These are phyloP conservation scores for Cavia aperea DNA, from an alignment of 2,113 vertebrate species.

Conservation along the genomic window DNA sequence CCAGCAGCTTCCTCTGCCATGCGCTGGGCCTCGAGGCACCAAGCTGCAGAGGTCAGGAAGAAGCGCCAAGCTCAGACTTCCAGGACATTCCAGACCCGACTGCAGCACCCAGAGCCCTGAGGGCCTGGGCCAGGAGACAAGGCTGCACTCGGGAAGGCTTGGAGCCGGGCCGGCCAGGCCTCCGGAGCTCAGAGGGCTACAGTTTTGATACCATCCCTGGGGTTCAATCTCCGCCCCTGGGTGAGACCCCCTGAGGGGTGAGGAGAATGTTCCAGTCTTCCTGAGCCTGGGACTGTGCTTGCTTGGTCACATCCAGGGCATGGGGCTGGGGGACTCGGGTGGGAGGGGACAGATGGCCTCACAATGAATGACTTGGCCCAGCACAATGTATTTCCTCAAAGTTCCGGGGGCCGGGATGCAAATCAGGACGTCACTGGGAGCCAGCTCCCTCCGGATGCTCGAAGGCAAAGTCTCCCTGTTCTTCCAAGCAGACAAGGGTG, in stretches of 20 bases:
- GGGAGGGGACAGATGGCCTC: neutral
- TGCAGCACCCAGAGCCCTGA: neutral
- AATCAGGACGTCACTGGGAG: neutral
- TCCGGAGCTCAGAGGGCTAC: neutral
- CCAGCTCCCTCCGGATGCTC: no score
- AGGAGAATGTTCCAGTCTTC: neutral
- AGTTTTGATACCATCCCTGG: neutral
- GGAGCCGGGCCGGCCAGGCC: neutral
- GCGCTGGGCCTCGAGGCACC: neutral
- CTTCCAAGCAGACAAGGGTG: neutral
- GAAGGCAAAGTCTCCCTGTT: rapidly evolving
- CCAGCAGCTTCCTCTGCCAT: neutral
- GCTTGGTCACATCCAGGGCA: neutral
- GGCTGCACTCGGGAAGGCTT: rapidly evolving
- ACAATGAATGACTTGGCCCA: no score
- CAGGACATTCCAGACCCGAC: neutral
- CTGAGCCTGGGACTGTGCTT: neutral
- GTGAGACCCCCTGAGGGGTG: neutral
- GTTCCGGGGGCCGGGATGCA: neutral
- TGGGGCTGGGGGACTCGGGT: neutral
- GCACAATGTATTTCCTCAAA: neutral
- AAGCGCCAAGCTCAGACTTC: neutral
- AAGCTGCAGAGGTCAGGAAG: neutral
- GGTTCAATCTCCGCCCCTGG: neutral
- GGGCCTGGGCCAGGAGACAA: neutral